These are phyloP conservation scores for Ceratina australensis DNA, from an alignment of 1,140 invertebrate species.

Conservation along the genomic window DNA sequence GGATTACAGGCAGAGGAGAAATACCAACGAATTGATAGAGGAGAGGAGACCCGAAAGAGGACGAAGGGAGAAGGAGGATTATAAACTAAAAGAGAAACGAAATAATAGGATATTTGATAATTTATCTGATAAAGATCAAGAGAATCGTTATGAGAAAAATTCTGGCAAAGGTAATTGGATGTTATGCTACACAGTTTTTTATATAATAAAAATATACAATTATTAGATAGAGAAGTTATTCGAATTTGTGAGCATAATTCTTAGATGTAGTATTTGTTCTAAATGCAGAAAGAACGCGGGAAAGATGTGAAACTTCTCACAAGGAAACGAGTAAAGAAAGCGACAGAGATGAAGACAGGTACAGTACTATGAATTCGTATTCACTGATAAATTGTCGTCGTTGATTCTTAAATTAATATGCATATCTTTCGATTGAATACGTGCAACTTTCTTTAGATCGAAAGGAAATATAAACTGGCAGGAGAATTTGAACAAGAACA, in stretches of 20 bases:
- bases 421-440: constrained; percentile 49
- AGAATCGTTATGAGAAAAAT: constrained; percentile 43
- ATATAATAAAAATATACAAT: background rate
- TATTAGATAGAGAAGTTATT: background rate
- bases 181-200: constrained; percentile 15
- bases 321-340: constrained; percentile 69
- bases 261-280: constrained; percentile 45
- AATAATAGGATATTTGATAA: constrained; percentile 53
- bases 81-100: constrained; percentile 59
- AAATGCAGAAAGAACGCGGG: constrained; percentile 68
- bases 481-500: constrained; percentile 68
- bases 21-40: constrained; percentile 39
- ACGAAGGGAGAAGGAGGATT: constrained; percentile 57
- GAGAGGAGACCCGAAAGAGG: constrained; percentile 70
- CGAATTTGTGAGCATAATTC: background rate
- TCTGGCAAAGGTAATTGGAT: constrained; percentile 60
- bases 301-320: constrained; percentile 63
- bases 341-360: constrained; percentile 69
- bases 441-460: constrained; percentile 72
- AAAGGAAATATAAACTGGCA: constrained; percentile 72
- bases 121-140: constrained; percentile 59
- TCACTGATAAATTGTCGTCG: too few relatives aligned
- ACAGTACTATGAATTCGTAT: constrained; percentile 25
- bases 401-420: constrained; percentile 3
- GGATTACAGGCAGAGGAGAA: constrained; percentile 49